Conservation (phyloP, 2,888 invertebrate genomes). For the Cryptosula pallasiana region DNA sequence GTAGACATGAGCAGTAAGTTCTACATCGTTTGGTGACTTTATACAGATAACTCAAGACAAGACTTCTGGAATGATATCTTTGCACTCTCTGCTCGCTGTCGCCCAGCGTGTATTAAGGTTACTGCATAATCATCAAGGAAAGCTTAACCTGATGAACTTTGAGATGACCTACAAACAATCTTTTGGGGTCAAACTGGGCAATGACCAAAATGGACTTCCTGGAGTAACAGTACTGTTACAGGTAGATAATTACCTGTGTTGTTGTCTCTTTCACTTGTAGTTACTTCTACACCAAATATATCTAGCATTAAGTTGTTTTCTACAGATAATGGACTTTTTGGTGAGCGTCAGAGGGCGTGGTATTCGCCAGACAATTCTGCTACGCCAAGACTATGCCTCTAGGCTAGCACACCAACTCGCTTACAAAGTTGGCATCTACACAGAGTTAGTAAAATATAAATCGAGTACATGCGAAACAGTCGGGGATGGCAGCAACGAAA, state of each 20-base stretch:
- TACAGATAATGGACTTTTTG: constrained; percentile 57
- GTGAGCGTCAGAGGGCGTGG: constrained; percentile 55
- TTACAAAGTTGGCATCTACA: constrained; percentile 16
- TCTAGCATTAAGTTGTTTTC: no score
- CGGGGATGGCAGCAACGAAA: not conserved
- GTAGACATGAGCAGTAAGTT: no score
- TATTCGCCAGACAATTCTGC: constrained; percentile 39
- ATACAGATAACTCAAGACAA: not conserved
- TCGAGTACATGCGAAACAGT: not conserved
- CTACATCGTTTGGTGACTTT: not conserved
- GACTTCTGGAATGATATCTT: not conserved
- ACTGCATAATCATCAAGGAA: not conserved
- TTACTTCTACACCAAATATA: no score
- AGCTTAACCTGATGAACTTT: not conserved
- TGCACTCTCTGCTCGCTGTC: not conserved
- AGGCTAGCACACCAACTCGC: not conserved
- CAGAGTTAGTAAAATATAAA: not conserved
- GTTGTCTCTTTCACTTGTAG: no score
- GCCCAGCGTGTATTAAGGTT: not conserved
- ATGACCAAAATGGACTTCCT: not conserved
- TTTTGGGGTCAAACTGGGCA: not conserved
- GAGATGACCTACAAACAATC: not conserved
- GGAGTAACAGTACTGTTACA: not conserved
- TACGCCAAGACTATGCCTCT: constrained; percentile 33
- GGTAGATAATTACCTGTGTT: no score